Base-by-base conservation (phyloP, 2,113 vertebrate species). In the Anoplopoma fimbria region DNA sequence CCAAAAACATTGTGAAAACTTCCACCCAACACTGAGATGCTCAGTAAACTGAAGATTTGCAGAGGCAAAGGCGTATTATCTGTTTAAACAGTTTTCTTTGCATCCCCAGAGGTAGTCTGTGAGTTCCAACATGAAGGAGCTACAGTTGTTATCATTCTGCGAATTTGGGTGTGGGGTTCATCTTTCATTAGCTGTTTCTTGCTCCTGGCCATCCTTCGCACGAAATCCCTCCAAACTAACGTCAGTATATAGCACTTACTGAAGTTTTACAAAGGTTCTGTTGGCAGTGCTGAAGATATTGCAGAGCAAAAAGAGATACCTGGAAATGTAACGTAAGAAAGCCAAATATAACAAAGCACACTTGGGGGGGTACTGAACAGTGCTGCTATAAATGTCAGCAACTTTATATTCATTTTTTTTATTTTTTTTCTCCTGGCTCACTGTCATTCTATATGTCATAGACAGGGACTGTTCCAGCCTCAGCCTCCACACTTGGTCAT, bases 101-200 rank as follows among this genome's bases (percentile, higher is more conserved):
- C 69, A 38, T 69, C 75, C 76, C 85, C 76, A 29, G 73, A 62
- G 81, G 82, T 78, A 14, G 31, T 76, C 75, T 82, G 79, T 45
- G 77, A 51, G 49, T 71, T 79, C 38, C 55, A 75, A 85, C 69
- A 81, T 71, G 73, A 77, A 81, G 79, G 60, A 69, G 60, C 9
- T 45, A 65, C 60, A 77, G 73, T 81, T 85, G 27, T 80, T 76
- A 88, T 90, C 77, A 29, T n/a, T 69, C 69, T 13, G 25, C 75
- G 83, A 67, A 88, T 81, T 86, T 88, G 65, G 80, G 77, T 75
- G 58, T 36, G n/a, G 31, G 51, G 67, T 85, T 87, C 69, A 77
- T 78, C 58, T 79, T 33, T 75, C 65, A 69, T 88, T 81, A 81
- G 77, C 55, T 1, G 27, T 34, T 49, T 27, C 27, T 83, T 63